These are phyloP conservation scores for Chironomus tepperi DNA, from an alignment of 1,140 invertebrate species.

Conservation along the genomic window DNA sequence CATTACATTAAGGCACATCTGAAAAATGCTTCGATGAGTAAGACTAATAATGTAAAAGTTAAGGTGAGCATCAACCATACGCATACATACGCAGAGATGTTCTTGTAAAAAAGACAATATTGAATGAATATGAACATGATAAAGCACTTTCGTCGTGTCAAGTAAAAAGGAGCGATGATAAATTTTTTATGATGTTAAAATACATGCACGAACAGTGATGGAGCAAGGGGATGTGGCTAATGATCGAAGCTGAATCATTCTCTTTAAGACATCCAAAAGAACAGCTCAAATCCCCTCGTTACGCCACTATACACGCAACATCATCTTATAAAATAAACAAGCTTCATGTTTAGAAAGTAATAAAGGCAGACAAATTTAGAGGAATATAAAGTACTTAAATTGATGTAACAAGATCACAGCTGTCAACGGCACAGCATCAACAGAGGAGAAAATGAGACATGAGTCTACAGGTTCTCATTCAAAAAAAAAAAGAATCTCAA, in stretches of 20 bases:
- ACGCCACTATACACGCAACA: no score
- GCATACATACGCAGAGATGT: no score
- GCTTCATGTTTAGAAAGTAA: neutral
- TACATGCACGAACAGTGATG: neutral
- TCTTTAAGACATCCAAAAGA: no score
- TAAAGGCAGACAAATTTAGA: neutral
- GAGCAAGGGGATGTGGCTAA: no score
- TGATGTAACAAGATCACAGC: slow-evolving; percentile 7
- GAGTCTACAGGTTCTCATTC: no score
- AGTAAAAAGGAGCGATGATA: neutral
- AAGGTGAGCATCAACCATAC: neutral
- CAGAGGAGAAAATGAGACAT: no score
- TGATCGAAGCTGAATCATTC: no score
- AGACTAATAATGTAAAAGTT: neutral
- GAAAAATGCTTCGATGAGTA: no score
- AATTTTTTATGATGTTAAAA: neutral
- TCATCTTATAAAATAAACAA: no score
- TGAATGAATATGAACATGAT: neutral
- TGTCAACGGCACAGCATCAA: neutral
- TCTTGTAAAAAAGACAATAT: neutral
- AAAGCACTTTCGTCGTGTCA: neutral
- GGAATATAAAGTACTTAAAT: neutral
- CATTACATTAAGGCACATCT: no score
- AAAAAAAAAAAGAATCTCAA: no score
- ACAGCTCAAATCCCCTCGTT: no score